Percentiles rank a stretch among this genome's conserved stretches.
Conservation (phyloP, 2,888 invertebrate genomes). For the Drosophila aldrichi region DNA sequence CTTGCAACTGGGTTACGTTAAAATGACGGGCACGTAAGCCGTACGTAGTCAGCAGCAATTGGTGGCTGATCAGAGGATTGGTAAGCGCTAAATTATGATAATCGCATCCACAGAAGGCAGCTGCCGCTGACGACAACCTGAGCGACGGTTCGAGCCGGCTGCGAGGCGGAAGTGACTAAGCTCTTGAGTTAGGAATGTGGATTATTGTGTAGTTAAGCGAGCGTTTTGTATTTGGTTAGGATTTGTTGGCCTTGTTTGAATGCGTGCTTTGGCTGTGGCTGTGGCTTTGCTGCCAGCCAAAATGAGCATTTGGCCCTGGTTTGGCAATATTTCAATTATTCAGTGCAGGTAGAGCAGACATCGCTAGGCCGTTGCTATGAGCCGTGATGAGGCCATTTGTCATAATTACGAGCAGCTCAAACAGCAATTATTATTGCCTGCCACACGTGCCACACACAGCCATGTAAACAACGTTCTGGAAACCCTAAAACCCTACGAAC, state of each 20-base stretch:
- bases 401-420: slow-evolving; percentile 6
- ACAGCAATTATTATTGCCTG: slow-evolving; percentile 18
- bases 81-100: slow-evolving; percentile 63
- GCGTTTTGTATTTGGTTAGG: slow-evolving; percentile 24
- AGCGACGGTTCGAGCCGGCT: slow-evolving; percentile 81
- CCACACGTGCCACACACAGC: slow-evolving; percentile 38
- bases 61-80: slow-evolving; percentile 32
- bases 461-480: slow-evolving; percentile 39
- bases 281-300: slow-evolving; percentile 15
- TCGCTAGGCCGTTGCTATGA: slow-evolving; percentile 29
- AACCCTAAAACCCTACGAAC: slow-evolving; percentile 11
- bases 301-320: slow-evolving; percentile 36
- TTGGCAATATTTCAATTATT: slow-evolving; percentile 45
- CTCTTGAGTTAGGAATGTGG: slow-evolving; percentile 34
- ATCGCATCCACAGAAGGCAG: slow-evolving; percentile 46
- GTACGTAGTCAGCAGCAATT: slow-evolving; percentile 22
- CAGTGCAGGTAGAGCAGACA: slow-evolving; percentile 24
- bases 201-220: slow-evolving; percentile 19
- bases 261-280: slow-evolving; percentile 14
- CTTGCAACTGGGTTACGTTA: slow-evolving; percentile 32
- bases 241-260: slow-evolving; percentile 44
- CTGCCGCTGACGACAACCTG: slow-evolving; percentile 42
- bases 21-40: slow-evolving; percentile 40
- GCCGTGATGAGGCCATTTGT: slow-evolving; percentile 21
- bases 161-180: slow-evolving; percentile 76